phyloP scores from a whole-genome alignment of 2,113 vertebrate species.

The Corvus hawaiiensis region DNA sequence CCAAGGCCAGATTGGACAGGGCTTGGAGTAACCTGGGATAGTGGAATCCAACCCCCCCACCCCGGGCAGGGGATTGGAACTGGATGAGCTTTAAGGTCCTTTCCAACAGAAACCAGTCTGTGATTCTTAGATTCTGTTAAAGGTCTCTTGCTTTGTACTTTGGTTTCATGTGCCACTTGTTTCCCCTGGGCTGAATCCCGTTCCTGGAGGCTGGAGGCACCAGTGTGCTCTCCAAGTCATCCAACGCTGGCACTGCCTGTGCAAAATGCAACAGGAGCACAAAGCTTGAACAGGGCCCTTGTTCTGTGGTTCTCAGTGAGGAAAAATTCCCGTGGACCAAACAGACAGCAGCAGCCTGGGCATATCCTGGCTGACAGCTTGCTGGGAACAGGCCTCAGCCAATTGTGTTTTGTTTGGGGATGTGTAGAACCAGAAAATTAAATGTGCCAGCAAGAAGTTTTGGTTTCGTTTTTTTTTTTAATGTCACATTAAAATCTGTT shows the following conservation, averaged over 20 bases:
- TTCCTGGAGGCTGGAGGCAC: neutral
- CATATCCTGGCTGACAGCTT: neutral
- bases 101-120: neutral
- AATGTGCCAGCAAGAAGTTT: neutral
- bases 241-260: neutral
- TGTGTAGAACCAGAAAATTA: neutral
- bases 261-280: neutral
- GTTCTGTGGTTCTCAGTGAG: neutral
- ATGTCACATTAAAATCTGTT: neutral
- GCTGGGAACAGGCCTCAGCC: neutral
- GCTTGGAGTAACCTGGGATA: neutral
- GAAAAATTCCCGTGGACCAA: neutral
- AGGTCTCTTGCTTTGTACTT: neutral
- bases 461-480: neutral
- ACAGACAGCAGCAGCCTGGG: neutral
- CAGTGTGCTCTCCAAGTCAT: neutral
- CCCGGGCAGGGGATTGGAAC: neutral
- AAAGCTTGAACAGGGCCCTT: neutral
- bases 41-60: neutral
- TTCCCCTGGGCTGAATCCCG: accelerated
- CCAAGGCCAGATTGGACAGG: neutral
- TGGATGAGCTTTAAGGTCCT: neutral
- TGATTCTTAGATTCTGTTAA: neutral
- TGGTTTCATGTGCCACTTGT: neutral
- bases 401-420: neutral